Base-by-base conservation (phyloP, 2,888 invertebrate genomes). In the Melolontha melolontha region DNA sequence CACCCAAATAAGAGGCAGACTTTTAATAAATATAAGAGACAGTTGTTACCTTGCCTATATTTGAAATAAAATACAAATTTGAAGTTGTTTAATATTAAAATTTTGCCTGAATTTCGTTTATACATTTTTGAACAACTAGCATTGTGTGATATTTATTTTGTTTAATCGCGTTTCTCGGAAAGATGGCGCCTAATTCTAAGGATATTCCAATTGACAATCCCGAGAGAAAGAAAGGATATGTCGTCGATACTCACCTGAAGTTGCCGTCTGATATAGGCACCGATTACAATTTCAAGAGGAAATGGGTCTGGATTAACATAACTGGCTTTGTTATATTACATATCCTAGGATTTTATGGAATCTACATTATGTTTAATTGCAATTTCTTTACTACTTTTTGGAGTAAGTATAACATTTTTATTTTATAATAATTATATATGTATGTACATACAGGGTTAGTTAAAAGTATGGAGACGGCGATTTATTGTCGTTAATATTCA, bases 221-320 rank as follows among this genome's bases (percentile, higher is more conserved):
- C 5, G 59, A 59, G 2, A 66, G 50, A 52, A 41, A 62, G 14
- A 59, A 47, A 39, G 55, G 47, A 29, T 55, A 40, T 12, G 44
- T 47, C 44, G 42, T 57, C 11, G 55, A 66, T 22, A 66, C 76
- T 10, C 73, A 76, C 64, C 65, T 75, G 40, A 77, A 76, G 57
- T 71, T 82, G 49, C 81, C 83, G 1, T 74, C 79, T 8, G 79
- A 83, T 83, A 87, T 85, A 42, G 86, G 86, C 22, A 86, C 86
- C 5, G 86, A 86, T 79, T 80, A 79, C 63, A 81, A 72, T 57
- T 87, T 84, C 73, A 84, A 86, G 74, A 79, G 85, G 66, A 70
- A 86, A 78, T 84, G 89, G 11, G 89, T 90, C 1, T 90, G 90
- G 90, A 83, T 81, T 71, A 90, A 90, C 78, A 87, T 84, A 0